A percentile compares a stretch with the other conserved stretches of the same genome.
Evolutionary conservation across 37 sponge, comb jelly and placozoan species (phyloP).

Genomic region (Chondrilla cf. caribensis): DNA sequence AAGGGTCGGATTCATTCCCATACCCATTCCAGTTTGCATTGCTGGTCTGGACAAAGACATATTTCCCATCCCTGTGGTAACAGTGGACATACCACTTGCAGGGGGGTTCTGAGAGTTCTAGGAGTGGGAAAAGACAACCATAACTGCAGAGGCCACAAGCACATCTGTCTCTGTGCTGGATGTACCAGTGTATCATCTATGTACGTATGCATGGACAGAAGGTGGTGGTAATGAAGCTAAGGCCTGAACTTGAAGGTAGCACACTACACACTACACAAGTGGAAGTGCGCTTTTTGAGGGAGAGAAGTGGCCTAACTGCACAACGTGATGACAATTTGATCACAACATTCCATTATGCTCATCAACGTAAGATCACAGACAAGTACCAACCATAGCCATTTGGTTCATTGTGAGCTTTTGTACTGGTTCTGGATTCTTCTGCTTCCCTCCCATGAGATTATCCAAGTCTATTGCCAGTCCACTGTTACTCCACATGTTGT

Average conservation of each 20-base stretch:
- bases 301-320: no score
- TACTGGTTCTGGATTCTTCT: slow-evolving; percentile 9
- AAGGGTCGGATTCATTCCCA: not conserved
- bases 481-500: slow-evolving; percentile 36
- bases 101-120: slow-evolving; percentile 9
- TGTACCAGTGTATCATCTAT: no score
- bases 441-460: slow-evolving; percentile 32
- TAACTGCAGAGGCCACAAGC: no score
- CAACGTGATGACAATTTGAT: no score
- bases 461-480: slow-evolving; percentile 79
- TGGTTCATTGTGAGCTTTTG: slow-evolving; percentile 68
- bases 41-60: slow-evolving; percentile 3
- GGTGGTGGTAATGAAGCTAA: no score
- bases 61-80: not conserved
- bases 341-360: no score
- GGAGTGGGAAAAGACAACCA: not conserved
- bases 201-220: no score
- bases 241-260: no score
- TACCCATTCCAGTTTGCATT: slow-evolving; percentile 39
- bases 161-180: no score
- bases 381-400: slow-evolving; percentile 22
- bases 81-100: not conserved
- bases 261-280: no score
- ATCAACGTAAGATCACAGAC: no score
- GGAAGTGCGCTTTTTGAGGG: no score